Percentiles rank a stretch among this genome's conserved stretches.
phyloP scores from a whole-genome alignment of 2,888 invertebrate species.

The Drosophila ochracea region DNA sequence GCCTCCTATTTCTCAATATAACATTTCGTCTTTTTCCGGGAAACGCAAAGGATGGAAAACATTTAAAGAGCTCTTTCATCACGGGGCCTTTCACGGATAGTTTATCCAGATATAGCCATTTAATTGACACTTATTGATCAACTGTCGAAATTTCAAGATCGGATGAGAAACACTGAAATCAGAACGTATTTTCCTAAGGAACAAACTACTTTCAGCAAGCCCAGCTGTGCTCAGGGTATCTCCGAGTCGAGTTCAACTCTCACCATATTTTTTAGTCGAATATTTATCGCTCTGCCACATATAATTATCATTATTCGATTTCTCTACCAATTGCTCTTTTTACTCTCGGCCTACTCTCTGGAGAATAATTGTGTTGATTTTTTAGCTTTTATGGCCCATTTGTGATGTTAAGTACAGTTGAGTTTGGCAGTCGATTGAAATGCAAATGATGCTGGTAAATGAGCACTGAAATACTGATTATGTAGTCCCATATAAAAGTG shows the following conservation, averaged over 20 bases:
- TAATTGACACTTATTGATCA: neutral
- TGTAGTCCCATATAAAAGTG: conserved; percentile 6
- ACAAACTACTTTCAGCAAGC: neutral
- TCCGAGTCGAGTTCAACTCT: neutral
- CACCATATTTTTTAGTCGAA: neutral
- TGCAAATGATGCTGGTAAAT: conserved; percentile 17
- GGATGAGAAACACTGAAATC: neutral
- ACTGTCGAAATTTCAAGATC: neutral
- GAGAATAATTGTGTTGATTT: neutral
- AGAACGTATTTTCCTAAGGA: neutral
- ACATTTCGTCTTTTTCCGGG: too few species aligned
- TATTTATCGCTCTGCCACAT: neutral
- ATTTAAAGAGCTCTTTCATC: too few species aligned
- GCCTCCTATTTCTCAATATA: neutral
- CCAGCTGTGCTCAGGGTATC: neutral
- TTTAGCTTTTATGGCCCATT: neutral
- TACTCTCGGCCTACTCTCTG: neutral
- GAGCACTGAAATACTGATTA: neutral
- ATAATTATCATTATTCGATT: neutral
- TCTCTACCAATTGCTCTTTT: neutral
- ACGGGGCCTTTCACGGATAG: neutral
- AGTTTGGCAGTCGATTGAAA: neutral
- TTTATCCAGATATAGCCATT: neutral
- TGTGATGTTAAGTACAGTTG: neutral
- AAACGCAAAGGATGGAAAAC: too few species aligned